Base-by-base conservation (phyloP, 1,140 invertebrate species). In the Lordiphosa clarofinis region DNA sequence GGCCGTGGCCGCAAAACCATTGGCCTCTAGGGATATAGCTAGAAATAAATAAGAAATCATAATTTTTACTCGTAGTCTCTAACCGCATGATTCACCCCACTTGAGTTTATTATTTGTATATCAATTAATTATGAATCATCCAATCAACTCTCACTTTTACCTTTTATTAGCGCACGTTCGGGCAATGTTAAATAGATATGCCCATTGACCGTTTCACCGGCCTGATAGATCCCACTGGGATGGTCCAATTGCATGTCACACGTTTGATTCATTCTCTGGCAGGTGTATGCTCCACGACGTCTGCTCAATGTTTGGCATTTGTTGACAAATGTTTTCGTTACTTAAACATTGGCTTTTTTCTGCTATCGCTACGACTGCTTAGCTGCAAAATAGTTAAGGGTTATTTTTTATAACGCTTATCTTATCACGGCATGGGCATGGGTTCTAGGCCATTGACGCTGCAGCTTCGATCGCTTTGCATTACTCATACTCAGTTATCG, bases 91-190 rank as follows among this genome's bases (percentile, higher is more conserved):
- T 6, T 69, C 65, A 69, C 33, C 1, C 7, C 46, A 8, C 37
- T 33, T 19, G 8, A 35, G 9, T 21, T 36, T 11, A 5, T 5
- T 15, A 64, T 58, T 44, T 62, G 1, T 15, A 15, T 55, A 44
- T 4, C 35, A 13, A 21, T 13, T 19, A 9, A 38, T 31, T 31
- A 31, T 79, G 74, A 79, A 36, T 79, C 65, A 46, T 46, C 12
- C 2, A 15, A 21, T 13, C 1, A 11, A 79, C 39, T 3, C 10
- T 1, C 8, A 28, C n/a, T 31, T 39, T 58, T 65, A 86, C 81
- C 73, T 86, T 73, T 86, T 43, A 86, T 71, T 47, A 87, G 42
- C 7, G 73, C 55, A 10, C 82, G 81, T 38, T 87, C 82, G 49
- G 57, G 33, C 15, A 87, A 42, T 4, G 69, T 70, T 37, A 87